Percentiles rank a stretch among this genome's conserved stretches.
Conservation (phyloP, 2,113 vertebrate species). For the Brienomyrus brachyistius region DNA sequence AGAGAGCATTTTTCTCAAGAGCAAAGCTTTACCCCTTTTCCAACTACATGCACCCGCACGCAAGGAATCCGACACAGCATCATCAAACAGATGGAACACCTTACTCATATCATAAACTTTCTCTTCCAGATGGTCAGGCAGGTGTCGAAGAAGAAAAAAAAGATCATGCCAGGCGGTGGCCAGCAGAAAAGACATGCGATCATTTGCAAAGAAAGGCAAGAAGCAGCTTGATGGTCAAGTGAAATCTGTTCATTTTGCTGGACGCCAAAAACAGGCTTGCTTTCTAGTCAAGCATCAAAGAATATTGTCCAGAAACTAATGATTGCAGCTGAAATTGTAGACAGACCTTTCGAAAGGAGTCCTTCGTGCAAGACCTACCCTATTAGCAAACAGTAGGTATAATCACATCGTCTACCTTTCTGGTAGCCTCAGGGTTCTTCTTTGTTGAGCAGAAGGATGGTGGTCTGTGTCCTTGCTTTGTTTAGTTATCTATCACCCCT, state of each 20-base stretch:
- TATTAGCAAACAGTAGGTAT: neutral
- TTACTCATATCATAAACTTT: neutral
- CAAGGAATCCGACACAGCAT: neutral
- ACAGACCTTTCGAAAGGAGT: neutral
- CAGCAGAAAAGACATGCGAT: neutral
- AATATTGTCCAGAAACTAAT: neutral
- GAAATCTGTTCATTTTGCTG: neutral
- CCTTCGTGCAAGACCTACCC: neutral
- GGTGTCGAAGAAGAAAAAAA: neutral
- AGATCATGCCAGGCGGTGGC: neutral
- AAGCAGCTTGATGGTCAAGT: neutral
- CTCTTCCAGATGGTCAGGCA: constrained; percentile 1
- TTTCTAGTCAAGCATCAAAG: neutral
- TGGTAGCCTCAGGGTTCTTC: neutral
- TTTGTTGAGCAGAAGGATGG: neutral
- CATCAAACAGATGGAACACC: constrained; percentile 5
- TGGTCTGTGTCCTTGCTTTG: neutral
- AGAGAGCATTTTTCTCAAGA: neutral
- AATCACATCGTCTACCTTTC: neutral
- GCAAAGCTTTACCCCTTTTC: neutral
- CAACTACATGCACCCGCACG: neutral
- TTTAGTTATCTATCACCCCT: neutral
- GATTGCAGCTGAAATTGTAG: neutral
- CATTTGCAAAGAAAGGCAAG: neutral
- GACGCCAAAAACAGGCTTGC: neutral